A percentile compares a stretch with the other conserved stretches of the same genome.
Conservation (phyloP, 2,888 invertebrate genomes). For the Harpalus rufipes region DNA sequence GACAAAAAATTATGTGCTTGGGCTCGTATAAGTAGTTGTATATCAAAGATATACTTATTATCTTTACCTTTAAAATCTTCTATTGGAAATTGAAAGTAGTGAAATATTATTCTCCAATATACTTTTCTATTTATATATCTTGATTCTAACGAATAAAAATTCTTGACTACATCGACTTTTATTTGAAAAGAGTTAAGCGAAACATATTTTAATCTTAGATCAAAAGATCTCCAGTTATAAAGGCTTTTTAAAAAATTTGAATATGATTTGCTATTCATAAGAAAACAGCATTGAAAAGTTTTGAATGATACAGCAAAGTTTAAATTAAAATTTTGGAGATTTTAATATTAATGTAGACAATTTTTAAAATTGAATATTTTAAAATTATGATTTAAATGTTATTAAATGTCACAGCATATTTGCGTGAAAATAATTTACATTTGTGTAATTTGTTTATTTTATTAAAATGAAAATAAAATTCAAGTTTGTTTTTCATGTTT, state of each 20-base stretch:
- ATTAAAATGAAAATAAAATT: not conserved
- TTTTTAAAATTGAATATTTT: not conserved
- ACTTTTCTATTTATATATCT: too few relatives aligned
- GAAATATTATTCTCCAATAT: too few relatives aligned
- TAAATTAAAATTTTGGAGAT: not conserved
- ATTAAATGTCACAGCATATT: not conserved
- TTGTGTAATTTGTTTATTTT: not conserved
- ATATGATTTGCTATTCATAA: slow-evolving; percentile 3
- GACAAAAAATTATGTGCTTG: too few relatives aligned
- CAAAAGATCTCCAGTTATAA: not conserved
- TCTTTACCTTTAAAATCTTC: too few relatives aligned
- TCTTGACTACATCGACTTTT: too few relatives aligned
- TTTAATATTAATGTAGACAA: not conserved
- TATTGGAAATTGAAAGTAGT: too few relatives aligned
- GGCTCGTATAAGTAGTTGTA: too few relatives aligned
- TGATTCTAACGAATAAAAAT: too few relatives aligned
- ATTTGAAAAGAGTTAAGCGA: not conserved
- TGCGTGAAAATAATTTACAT: not conserved
- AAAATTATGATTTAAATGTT: not conserved
- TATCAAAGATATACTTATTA: too few relatives aligned
- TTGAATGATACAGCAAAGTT: slow-evolving; percentile 2
- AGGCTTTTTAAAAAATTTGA: not conserved
- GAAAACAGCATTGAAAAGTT: not conserved
- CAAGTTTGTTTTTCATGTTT: not conserved
- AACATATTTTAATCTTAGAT: slow-evolving; percentile 3